phyloP scores from a whole-genome alignment of 2,113 vertebrate species.

The Esox niger region DNA sequence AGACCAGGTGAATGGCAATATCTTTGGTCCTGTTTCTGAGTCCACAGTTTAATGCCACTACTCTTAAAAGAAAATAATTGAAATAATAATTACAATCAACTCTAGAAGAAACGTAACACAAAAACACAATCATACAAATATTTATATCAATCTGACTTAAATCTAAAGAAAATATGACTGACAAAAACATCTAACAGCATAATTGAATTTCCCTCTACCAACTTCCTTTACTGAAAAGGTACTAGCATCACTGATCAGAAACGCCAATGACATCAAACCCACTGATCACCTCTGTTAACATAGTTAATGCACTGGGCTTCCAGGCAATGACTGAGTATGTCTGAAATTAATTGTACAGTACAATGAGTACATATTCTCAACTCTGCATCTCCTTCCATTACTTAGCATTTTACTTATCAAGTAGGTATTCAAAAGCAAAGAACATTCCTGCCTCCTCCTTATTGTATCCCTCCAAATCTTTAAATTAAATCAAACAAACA shows the following conservation, averaged over 20 bases:
- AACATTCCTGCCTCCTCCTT: neutral
- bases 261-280: neutral
- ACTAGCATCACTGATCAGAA: neutral
- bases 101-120: conserved; percentile 43
- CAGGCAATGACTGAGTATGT: neutral
- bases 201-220: conserved; percentile 24
- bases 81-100: conserved; percentile 46
- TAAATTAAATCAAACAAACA: conserved; percentile 47
- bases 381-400: no score
- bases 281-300: neutral
- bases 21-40: conserved; percentile 67
- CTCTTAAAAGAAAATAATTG: conserved; percentile 35
- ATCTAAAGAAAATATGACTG: no score
- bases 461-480: conserved; percentile 6
- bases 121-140: conserved; percentile 15
- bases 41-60: conserved; percentile 38
- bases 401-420: no score
- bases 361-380: neutral
- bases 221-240: conserved; percentile 21
- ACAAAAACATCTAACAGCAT: conserved; percentile 35
- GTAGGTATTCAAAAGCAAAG: no score
- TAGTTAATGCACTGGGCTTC: conserved; percentile 27
- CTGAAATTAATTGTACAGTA: neutral
- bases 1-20: conserved; percentile 30
- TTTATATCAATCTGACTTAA: no score